Percentiles rank a stretch among this genome's conserved stretches.
These are phyloP conservation scores for Rugalucina vietnamica DNA, from an alignment of 2,888 invertebrate genomes.

Conservation along the genomic window DNA sequence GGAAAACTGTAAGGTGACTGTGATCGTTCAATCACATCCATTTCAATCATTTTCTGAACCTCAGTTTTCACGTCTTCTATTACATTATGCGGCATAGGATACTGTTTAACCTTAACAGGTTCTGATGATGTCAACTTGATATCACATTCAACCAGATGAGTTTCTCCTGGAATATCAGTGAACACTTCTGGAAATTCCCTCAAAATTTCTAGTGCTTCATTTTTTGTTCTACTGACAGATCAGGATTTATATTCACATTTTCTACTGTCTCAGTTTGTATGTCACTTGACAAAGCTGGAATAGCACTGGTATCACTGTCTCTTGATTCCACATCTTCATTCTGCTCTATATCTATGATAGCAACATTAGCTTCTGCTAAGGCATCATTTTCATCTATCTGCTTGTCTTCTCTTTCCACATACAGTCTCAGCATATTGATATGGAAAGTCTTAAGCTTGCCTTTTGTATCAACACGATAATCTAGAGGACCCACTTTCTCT, in stretches of 20 bases:
- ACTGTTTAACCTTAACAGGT: constrained; percentile 28
- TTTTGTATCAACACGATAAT: constrained; percentile 47
- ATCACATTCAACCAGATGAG: constrained; percentile 20
- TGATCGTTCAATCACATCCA: constrained; percentile 52
- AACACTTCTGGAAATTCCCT: constrained; percentile 24
- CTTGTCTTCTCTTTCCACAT: neutral
- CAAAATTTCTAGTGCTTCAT: neutral
- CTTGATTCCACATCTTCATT: neutral
- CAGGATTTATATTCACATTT: constrained; percentile 4
- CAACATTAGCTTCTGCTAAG: constrained; percentile 6
- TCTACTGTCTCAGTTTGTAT: neutral
- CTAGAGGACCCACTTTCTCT: constrained; percentile 5
- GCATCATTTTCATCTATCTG: neutral
- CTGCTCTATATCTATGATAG: neutral
- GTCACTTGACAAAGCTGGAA: neutral
- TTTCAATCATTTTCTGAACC: constrained; percentile 41
- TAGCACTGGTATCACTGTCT: neutral
- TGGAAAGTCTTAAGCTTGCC: constrained; percentile 17
- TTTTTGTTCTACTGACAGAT: constrained; percentile 10
- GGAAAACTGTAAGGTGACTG: constrained; percentile 52
- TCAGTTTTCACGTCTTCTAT: constrained; percentile 25
- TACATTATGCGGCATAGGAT: constrained; percentile 42
- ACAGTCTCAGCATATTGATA: constrained; percentile 12
- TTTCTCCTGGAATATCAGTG: constrained; percentile 35
- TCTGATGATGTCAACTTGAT: constrained; percentile 31